phyloP scores from a whole-genome alignment of 2,797 vertebrate genomes.

The Sebastes jordani region DNA sequence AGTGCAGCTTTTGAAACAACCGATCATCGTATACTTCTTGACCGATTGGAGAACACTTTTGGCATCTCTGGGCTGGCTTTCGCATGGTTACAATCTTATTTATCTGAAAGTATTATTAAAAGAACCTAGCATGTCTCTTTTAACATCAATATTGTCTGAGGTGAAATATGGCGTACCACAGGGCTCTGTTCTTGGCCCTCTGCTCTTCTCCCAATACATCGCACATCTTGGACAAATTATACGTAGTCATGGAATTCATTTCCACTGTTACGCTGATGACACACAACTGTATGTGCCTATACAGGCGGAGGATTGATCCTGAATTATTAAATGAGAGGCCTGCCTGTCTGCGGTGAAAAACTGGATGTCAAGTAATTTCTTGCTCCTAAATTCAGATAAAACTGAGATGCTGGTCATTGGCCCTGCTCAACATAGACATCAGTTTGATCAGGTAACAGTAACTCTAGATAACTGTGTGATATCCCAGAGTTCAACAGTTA shows the following conservation, averaged over 20 bases:
- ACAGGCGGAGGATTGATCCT: too few species aligned
- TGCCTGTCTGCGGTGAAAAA: not conserved
- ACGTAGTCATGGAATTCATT: not conserved
- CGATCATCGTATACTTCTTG: not conserved
- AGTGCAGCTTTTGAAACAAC: not conserved
- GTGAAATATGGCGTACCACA: not conserved
- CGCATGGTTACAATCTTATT: not conserved
- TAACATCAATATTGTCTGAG: not conserved
- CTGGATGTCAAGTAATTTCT: too few species aligned
- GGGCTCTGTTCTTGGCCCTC: not conserved
- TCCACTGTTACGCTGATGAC: not conserved
- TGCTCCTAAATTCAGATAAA: too few species aligned
- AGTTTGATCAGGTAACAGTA: too few species aligned
- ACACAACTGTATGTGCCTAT: too few species aligned
- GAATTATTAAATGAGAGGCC: too few species aligned
- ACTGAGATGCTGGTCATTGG: too few species aligned
- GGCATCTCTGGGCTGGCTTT: not conserved
- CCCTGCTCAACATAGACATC: too few species aligned
- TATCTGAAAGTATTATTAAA: not conserved
- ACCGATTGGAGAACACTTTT: not conserved
- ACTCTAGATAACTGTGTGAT: too few species aligned
- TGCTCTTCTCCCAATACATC: not conserved
- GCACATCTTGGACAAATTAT: not conserved
- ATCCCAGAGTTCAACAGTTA: too few species aligned
- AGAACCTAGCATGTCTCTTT: not conserved